Percentiles rank a stretch among this genome's conserved stretches.
Evolutionary conservation across 1,140 invertebrate species (phyloP).

Genomic region (Apis laboriosa): DNA sequence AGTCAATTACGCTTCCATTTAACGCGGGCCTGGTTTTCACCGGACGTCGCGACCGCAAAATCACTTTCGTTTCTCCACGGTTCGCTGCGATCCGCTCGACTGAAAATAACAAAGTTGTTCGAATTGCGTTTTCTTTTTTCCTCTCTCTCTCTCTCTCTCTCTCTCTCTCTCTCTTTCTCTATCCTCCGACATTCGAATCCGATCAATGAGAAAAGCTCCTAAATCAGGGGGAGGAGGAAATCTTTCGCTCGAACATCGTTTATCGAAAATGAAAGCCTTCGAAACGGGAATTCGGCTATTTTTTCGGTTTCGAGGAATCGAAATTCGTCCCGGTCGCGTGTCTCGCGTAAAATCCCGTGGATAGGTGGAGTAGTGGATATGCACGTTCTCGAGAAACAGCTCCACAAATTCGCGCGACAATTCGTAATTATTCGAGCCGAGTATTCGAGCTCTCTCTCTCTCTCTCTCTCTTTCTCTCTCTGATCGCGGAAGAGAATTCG

Average conservation of each 20-base stretch:
- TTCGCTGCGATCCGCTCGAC: conserved; percentile 5
- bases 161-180: too few relatives aligned
- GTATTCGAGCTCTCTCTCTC: neutral
- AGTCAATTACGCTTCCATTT: conserved; percentile 54
- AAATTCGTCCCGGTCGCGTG: too few relatives aligned
- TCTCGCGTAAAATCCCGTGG: too few relatives aligned
- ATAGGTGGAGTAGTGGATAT: too few relatives aligned
- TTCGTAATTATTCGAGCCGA: neutral
- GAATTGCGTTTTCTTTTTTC: neutral
- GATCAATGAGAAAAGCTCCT: too few relatives aligned
- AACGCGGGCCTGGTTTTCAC: conserved; percentile 6
- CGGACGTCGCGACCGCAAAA: neutral
- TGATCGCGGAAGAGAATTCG: neutral
- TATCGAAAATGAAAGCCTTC: too few relatives aligned
- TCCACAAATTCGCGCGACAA: neutral
- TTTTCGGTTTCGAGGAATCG: too few relatives aligned
- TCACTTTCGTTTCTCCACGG: conserved; percentile 14
- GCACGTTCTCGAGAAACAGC: neutral
- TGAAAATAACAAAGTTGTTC: conserved; percentile 22
- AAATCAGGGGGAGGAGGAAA: too few relatives aligned
- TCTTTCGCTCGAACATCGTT: neutral
- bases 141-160: too few relatives aligned
- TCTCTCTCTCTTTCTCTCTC: too few relatives aligned
- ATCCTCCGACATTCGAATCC: too few relatives aligned
- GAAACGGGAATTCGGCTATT: too few relatives aligned